A percentile compares a stretch with the other conserved stretches of the same genome.
phyloP scores from a whole-genome alignment of 2,797 vertebrate species.

The Perdix hodgsoniae region DNA sequence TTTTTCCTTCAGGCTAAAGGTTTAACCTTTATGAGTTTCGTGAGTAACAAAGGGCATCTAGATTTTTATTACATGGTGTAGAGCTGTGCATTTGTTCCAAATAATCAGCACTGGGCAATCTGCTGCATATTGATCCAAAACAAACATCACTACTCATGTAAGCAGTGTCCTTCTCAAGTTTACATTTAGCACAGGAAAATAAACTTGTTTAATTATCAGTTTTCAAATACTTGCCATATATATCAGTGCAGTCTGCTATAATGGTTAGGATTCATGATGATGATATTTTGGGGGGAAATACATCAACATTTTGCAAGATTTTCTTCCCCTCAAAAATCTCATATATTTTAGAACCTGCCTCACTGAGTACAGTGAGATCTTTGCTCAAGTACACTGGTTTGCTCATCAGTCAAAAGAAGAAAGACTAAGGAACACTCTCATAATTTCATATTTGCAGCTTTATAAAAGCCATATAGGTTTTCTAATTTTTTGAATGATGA shows the following conservation, averaged over 20 bases:
- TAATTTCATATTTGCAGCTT: neutral
- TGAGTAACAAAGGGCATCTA: constrained; percentile 45
- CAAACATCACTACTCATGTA: constrained; percentile 45
- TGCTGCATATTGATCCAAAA: constrained; percentile 51
- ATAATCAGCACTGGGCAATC: constrained; percentile 55
- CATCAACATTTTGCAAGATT: neutral
- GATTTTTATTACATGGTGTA: constrained; percentile 49
- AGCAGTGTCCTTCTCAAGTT: constrained; percentile 35
- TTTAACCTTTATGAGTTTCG: constrained; percentile 64
- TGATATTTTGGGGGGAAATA: neutral
- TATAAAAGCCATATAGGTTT: neutral
- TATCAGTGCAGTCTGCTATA: neutral
- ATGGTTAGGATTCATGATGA: neutral
- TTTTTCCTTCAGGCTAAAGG: constrained; percentile 50
- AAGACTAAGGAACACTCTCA: neutral
- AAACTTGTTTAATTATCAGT: constrained; percentile 51
- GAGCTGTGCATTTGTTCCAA: constrained; percentile 49
- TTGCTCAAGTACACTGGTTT: neutral
- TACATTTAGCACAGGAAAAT: constrained; percentile 27
- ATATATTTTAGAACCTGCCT: neutral
- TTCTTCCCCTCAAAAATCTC: neutral
- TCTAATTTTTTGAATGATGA: neutral
- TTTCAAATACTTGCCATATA: constrained; percentile 13
- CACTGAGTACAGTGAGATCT: neutral
- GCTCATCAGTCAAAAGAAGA: neutral